Percentiles rank a stretch among this genome's conserved stretches.
Conservation (phyloP, 2,113 vertebrate species). For the Cottus gobio region DNA sequence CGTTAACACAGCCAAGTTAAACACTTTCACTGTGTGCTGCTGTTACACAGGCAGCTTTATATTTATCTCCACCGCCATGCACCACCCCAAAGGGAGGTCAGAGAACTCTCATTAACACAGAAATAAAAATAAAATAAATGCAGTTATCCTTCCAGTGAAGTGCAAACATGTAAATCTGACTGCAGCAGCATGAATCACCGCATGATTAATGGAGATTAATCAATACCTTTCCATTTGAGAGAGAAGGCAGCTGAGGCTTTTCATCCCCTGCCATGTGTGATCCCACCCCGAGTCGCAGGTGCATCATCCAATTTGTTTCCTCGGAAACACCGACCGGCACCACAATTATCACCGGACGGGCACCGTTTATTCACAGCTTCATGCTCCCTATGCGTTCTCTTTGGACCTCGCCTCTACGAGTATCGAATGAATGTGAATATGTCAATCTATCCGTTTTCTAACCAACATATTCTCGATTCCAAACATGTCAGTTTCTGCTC, state of each 20-base stretch:
- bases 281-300: not conserved
- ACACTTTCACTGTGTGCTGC: too few relatives aligned
- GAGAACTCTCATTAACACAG: too few relatives aligned
- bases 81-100: too few relatives aligned
- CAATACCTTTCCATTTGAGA: slow-evolving; percentile 12
- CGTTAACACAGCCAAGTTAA: too few relatives aligned
- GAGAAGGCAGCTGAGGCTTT: slow-evolving; percentile 2
- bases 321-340: not conserved
- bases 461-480: too few relatives aligned
- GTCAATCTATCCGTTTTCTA: too few relatives aligned
- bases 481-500: too few relatives aligned
- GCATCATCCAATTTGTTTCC: slow-evolving; percentile 16
- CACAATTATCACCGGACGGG: not conserved
- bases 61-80: not conserved
- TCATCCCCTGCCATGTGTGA: not conserved
- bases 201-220: too few relatives aligned
- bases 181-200: not conserved
- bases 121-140: not conserved
- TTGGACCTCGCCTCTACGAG: too few relatives aligned
- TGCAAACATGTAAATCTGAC: not conserved
- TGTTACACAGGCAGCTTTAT: not conserved
- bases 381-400: too few relatives aligned
- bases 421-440: too few relatives aligned
- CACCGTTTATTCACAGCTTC: not conserved
- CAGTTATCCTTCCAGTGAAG: not conserved